Percentiles rank a stretch among this genome's conserved stretches.
phyloP scores from a whole-genome alignment of 2,113 vertebrate genomes.

The Scartelaos histophorus region DNA sequence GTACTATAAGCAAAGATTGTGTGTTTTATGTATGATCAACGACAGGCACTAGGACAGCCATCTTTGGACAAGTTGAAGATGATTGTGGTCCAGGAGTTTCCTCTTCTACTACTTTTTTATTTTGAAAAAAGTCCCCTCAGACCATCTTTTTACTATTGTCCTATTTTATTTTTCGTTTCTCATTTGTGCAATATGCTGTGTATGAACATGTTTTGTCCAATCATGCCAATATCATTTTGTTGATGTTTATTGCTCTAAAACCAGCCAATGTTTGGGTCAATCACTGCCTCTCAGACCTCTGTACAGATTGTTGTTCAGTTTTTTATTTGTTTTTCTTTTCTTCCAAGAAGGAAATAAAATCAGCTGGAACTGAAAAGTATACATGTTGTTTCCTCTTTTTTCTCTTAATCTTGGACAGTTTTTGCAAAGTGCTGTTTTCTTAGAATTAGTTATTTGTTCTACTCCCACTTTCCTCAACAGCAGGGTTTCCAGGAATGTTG shows the following conservation, averaged over 20 bases:
- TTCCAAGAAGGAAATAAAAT: slow-evolving; percentile 99
- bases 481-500: not conserved
- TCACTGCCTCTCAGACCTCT: slow-evolving; percentile 99
- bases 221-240: slow-evolving; percentile 83
- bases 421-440: not conserved
- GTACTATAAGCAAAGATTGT: slow-evolving; percentile 99
- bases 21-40: slow-evolving; percentile 96
- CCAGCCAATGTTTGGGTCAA: slow-evolving; percentile 96
- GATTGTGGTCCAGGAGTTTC: slow-evolving; percentile 89
- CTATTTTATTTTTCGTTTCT: slow-evolving; percentile 75
- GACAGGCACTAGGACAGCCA: slow-evolving; percentile 96
- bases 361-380: slow-evolving; percentile 99
- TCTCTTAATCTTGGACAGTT: not conserved
- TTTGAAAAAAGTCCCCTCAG: slow-evolving; percentile 58
- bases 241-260: slow-evolving; percentile 85
- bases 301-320: slow-evolving; percentile 82
- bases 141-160: slow-evolving; percentile 68
- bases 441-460: not conserved
- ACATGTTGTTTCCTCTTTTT: slow-evolving; percentile 32
- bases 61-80: slow-evolving; percentile 86
- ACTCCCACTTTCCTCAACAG: not conserved
- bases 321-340: slow-evolving; percentile 75
- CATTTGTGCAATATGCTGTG: slow-evolving; percentile 99
- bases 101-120: slow-evolving; percentile 71
- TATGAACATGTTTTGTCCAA: slow-evolving; percentile 87